Conservation (phyloP, 2,888 invertebrate species). For the Nudaria mundana region DNA sequence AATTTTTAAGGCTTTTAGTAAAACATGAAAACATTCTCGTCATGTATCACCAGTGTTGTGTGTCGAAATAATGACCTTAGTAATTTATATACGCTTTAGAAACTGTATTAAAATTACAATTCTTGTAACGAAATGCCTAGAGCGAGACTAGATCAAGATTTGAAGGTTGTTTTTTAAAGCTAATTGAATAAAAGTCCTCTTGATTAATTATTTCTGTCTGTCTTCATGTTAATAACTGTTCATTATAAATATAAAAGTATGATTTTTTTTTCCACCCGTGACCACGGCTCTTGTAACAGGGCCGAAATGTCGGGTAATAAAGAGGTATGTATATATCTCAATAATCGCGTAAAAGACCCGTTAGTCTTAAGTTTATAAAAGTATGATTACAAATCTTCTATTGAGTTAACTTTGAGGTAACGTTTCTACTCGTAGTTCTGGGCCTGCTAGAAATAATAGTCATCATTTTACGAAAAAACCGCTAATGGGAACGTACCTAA, state of each 20-base stretch:
- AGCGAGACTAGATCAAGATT: conserved; percentile 11
- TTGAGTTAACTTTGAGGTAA: too few relatives aligned
- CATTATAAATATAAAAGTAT: background rate
- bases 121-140: conserved; percentile 11
- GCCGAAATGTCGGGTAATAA: too few relatives aligned
- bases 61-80: conserved; percentile 17
- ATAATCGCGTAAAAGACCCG: too few relatives aligned
- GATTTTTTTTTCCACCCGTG: too few relatives aligned
- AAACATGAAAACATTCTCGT: conserved; percentile 24
- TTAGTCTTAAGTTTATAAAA: too few relatives aligned
- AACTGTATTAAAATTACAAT: background rate
- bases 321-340: too few relatives aligned
- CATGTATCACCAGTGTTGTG: conserved; percentile 23
- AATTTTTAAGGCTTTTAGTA: conserved; percentile 31
- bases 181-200: conserved; percentile 6
- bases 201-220: background rate
- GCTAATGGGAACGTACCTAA: too few relatives aligned
- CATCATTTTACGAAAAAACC: too few relatives aligned
- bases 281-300: too few relatives aligned
- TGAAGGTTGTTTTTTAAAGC: conserved; percentile 11
- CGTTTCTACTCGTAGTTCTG: too few relatives aligned
- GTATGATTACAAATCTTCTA: too few relatives aligned
- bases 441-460: too few relatives aligned
- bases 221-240: background rate
- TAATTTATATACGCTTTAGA: conserved; percentile 11